A percentile compares a stretch with the other conserved stretches of the same genome.
phyloP scores from a whole-genome alignment of 1,140 invertebrate genomes.

The Paralvinella palmiformis region DNA sequence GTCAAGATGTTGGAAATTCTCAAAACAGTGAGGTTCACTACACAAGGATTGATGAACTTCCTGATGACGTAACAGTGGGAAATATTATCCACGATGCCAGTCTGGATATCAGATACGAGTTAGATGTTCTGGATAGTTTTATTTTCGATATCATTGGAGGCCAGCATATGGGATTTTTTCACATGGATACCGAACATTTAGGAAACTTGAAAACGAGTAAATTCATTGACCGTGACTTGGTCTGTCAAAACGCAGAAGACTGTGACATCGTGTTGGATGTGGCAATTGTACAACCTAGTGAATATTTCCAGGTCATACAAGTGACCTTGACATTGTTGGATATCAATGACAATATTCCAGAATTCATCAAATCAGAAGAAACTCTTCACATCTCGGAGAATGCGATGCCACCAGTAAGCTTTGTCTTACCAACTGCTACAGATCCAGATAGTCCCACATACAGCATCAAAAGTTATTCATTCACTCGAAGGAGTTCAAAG shows the following conservation, averaged over 20 bases:
- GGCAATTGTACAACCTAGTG: constrained; percentile 12
- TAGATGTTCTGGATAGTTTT: neutral
- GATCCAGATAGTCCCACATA: constrained; percentile 10
- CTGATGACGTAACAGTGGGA: too few relatives aligned
- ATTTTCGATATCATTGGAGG: constrained; percentile 10
- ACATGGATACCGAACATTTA: neutral
- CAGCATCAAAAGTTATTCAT: constrained; percentile 5
- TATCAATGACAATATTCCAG: constrained; percentile 18
- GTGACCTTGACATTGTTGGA: constrained; percentile 11
- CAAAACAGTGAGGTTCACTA: too few relatives aligned
- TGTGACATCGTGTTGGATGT: constrained; percentile 16
- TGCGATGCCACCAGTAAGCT: neutral
- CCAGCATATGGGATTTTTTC: neutral
- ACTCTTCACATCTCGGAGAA: constrained; percentile 11
- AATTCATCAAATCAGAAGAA: neutral
- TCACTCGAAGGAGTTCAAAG: neutral
- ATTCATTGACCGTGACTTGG: constrained; percentile 10
- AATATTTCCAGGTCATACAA: constrained; percentile 16
- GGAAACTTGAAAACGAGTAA: constrained; percentile 10
- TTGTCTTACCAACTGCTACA: constrained; percentile 5
- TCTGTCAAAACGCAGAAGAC: neutral
- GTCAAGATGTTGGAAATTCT: too few relatives aligned
- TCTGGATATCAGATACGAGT: constrained; percentile 3
- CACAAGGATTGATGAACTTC: too few relatives aligned
- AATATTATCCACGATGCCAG: constrained; percentile 14